Base-by-base conservation (phyloP, 2,888 invertebrate species). In the Drosophila recens region DNA sequence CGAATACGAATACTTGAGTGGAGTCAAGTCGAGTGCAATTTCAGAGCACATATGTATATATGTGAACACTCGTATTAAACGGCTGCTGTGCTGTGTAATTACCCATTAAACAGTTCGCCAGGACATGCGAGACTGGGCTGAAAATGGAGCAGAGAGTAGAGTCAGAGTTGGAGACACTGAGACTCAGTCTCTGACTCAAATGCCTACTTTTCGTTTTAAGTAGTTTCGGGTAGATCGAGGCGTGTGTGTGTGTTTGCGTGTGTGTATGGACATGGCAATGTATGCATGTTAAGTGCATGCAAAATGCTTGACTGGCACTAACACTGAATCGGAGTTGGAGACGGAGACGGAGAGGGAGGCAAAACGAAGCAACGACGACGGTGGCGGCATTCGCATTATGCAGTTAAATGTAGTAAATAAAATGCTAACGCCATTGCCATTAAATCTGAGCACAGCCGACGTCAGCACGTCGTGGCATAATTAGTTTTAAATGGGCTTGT, bases 371-470 rank as follows among this genome's bases (percentile, higher is more conserved):
- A 48, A 43, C 3, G 34, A 43, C 3, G 27, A 43, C 27, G 13
- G 8, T 46, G 52, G 43, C 48, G 49, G 67, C 64, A 68, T 62
- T 69, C 67, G 68, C 73, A 81, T 81, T 81, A 84, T 87, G 87
- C 84, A 83, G 89, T 87, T 85, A 89, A 88, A 89, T 89, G 89
- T 87, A 84, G 74, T 81, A 89, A 89, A 87, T 89, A 87, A 84
- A 89, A 85, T 81, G 89, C 79, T 79, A 83, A 87, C 84, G 84
- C 81, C 82, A 84, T 87, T 76, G 73, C 76, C 71, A 81, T 81
- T 74, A 79, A 79, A 84, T 79, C 75, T 78, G 72, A 57, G 68
- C 71, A 48, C 67, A 63, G 67, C 40, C 63, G 52, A 73, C 71
- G 80, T 82, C 80, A 80, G 79, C 83, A 89, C 81, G 81, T 81